phyloP scores from a whole-genome alignment of 2,113 vertebrate species.

The Seriola quinqueradiata region DNA sequence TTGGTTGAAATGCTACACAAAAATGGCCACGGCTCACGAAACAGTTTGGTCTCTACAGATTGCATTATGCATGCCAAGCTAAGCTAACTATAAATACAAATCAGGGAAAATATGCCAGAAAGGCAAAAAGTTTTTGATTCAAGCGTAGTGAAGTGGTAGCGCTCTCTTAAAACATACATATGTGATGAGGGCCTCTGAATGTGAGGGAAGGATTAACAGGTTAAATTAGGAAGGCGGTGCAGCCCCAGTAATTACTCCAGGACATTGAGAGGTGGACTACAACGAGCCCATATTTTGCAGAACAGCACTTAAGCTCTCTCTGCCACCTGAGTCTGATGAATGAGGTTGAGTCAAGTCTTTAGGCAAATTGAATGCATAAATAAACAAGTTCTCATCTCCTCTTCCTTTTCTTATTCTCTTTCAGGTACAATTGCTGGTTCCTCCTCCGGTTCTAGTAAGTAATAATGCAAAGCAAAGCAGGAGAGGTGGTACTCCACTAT shows the following conservation, averaged over 20 bases:
- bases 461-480: slow-evolving; percentile 60
- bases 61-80: slow-evolving; percentile 56
- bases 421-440: slow-evolving; percentile 84
- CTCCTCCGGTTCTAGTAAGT: slow-evolving; percentile 87
- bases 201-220: slow-evolving; percentile 6
- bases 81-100: slow-evolving; percentile 47
- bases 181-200: slow-evolving; percentile 29
- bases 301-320: slow-evolving; percentile 46
- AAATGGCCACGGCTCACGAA: slow-evolving; percentile 48
- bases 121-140: slow-evolving; percentile 36
- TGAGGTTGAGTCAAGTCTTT: slow-evolving; percentile 71
- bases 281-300: slow-evolving; percentile 52
- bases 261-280: slow-evolving; percentile 42
- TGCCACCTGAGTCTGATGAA: slow-evolving; percentile 73
- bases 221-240: slow-evolving; percentile 16
- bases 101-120: slow-evolving; percentile 38
- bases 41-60: slow-evolving; percentile 36
- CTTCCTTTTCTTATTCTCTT: slow-evolving; percentile 73
- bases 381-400: slow-evolving; percentile 75
- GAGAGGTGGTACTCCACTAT: slow-evolving; percentile 28
- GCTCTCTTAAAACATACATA: slow-evolving; percentile 37
- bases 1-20: slow-evolving; percentile 33
- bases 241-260: slow-evolving; percentile 47
- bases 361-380: slow-evolving; percentile 77
- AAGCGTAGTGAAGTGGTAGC: background rate